These are phyloP conservation scores for Diplodus puntazzo DNA, from an alignment of 2,797 vertebrate species.

Conservation along the genomic window DNA sequence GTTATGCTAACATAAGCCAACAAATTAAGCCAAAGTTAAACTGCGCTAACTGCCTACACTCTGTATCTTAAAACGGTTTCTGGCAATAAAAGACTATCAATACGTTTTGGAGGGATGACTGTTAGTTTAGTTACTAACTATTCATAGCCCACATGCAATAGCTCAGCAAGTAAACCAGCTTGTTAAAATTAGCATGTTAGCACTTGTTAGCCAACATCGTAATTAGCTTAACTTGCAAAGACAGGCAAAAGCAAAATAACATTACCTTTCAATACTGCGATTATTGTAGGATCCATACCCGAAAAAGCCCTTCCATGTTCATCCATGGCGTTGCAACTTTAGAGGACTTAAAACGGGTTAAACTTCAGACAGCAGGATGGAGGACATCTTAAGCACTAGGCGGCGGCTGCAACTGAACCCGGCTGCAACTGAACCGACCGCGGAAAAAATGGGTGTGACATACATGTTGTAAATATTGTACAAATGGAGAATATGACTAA, in stretches of 20 bases:
- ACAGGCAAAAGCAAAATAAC: constrained; percentile 8
- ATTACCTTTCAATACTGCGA: constrained; percentile 12
- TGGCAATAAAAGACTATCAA: not conserved
- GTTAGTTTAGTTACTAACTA: not conserved
- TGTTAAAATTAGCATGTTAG: not conserved
- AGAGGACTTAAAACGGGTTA: not conserved
- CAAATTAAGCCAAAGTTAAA: not conserved
- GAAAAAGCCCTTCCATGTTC: constrained; percentile 5
- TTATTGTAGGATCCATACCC: constrained; percentile 13
- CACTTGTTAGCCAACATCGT: constrained; percentile 1
- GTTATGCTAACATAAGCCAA: not conserved
- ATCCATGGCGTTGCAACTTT: constrained; percentile 1
- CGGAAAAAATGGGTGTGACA: not conserved
- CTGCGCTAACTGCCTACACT: not conserved
- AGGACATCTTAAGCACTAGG: not conserved
- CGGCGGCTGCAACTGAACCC: not conserved
- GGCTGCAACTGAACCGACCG: not conserved
- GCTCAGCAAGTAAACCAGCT: not conserved
- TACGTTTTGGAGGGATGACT: not conserved
- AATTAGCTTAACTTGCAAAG: constrained; percentile 1
- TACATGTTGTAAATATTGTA: constrained; percentile 9
- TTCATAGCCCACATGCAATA: not conserved
- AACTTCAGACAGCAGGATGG: not conserved
- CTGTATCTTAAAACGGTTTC: not conserved
- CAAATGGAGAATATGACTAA: not conserved